Evolutionary conservation across 2,113 vertebrate genomes (phyloP).

Genomic region (Gasterosteus nipponicus): DNA sequence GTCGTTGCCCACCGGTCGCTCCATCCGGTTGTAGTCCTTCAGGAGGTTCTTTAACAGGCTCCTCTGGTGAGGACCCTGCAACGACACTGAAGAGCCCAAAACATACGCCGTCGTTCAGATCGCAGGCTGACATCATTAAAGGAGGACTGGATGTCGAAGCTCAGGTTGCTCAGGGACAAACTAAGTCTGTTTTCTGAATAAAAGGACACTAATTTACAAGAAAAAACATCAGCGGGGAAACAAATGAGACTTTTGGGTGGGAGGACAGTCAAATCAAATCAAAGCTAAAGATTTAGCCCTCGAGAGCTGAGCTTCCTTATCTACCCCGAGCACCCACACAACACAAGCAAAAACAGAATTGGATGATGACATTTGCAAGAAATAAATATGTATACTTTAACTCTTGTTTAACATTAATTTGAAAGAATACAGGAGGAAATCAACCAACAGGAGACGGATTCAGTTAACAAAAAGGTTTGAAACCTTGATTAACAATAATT

Average conservation of each 20-base stretch:
- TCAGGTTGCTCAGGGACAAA: neutral
- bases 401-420: neutral
- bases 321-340: conserved; percentile 6
- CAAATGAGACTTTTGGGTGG: neutral
- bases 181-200: neutral
- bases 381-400: conserved; percentile 10
- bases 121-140: neutral
- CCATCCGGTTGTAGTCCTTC: conserved; percentile 85
- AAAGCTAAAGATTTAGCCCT: conserved; percentile 10
- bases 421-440: neutral
- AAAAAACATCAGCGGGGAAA: neutral
- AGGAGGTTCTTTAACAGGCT: conserved; percentile 83
- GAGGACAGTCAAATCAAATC: neutral
- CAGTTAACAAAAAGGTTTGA: conserved; percentile 23
- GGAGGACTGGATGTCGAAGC: neutral
- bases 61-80: conserved; percentile 84
- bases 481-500: conserved; percentile 28
- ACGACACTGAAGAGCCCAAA: conserved; percentile 67
- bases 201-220: conserved; percentile 4
- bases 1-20: conserved; percentile 84
- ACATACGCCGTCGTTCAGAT: neutral
- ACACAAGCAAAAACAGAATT: neutral
- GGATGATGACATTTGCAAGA: conserved; percentile 48
- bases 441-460: conserved; percentile 9
- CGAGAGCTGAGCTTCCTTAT: conserved; percentile 12